Conservation (phyloP, 2,113 vertebrate species). For the Poecilia latipinna region DNA sequence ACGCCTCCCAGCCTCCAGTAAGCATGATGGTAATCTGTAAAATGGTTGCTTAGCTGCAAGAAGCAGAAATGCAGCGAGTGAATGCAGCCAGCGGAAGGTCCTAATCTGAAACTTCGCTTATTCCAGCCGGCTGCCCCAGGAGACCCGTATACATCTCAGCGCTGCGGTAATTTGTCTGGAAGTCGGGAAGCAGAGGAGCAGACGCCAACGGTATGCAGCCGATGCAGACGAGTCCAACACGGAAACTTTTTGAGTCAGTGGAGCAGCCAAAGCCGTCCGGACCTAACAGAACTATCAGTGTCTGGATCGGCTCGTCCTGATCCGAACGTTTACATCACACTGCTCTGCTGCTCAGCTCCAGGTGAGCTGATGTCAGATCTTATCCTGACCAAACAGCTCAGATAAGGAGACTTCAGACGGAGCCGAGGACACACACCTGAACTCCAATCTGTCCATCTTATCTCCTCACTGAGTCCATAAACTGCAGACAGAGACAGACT, state of each 20-base stretch:
- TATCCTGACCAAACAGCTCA: slow-evolving; percentile 14
- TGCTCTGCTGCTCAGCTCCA: slow-evolving; percentile 11
- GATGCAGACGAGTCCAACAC: slow-evolving; percentile 55
- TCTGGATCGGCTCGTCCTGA: slow-evolving; percentile 57
- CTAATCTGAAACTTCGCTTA: slow-evolving; percentile 64
- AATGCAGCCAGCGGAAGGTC: slow-evolving; percentile 24
- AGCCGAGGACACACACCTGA: slow-evolving; percentile 28
- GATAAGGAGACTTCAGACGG: slow-evolving; percentile 40
- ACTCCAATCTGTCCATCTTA: slow-evolving; percentile 36
- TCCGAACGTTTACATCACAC: slow-evolving; percentile 37
- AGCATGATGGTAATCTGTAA: neutral
- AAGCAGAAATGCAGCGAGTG: neutral
- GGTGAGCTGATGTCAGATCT: slow-evolving; percentile 30
- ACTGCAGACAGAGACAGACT: neutral
- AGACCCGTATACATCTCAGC: slow-evolving; percentile 38
- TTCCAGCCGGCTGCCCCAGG: slow-evolving; percentile 28
- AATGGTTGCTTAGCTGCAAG: neutral
- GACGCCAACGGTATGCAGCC: slow-evolving; percentile 48
- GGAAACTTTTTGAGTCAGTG: slow-evolving; percentile 55
- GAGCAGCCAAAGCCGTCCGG: slow-evolving; percentile 48
- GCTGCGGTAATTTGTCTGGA: slow-evolving; percentile 52
- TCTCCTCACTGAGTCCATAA: slow-evolving; percentile 11
- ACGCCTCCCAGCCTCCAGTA: neutral
- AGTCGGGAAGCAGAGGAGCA: neutral
- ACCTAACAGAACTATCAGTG: slow-evolving; percentile 59